Evolutionary conservation across 2,797 vertebrate species (phyloP).

Genomic region (Loris lydekkerianus): DNA sequence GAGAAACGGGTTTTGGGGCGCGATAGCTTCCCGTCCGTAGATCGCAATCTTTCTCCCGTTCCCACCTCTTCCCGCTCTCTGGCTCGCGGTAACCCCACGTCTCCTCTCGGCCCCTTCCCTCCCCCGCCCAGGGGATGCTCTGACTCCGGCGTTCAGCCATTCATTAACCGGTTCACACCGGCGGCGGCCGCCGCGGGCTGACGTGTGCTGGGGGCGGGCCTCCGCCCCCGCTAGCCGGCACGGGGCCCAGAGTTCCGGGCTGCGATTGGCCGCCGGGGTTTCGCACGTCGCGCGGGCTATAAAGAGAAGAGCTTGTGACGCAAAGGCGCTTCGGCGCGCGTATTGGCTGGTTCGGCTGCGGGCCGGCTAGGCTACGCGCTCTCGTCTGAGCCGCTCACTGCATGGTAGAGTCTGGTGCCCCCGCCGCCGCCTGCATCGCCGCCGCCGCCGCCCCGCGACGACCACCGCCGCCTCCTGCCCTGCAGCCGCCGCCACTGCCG

Average conservation of each 20-base stretch:
- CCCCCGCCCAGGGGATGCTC: background rate
- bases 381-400: constrained; percentile 70
- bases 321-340: constrained; percentile 56
- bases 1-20: background rate
- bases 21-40: fast-evolving
- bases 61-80: fast-evolving
- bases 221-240: constrained; percentile 47
- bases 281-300: constrained; percentile 54
- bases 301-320: constrained; percentile 80
- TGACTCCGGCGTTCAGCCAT: constrained; percentile 45
- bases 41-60: background rate
- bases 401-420: constrained; percentile 78
- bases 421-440: constrained; percentile 82
- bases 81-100: fast-evolving
- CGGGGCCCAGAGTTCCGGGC: background rate
- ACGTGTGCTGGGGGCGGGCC: constrained; percentile 63
- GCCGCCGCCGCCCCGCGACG: constrained; percentile 84
- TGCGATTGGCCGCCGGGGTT: constrained; percentile 86
- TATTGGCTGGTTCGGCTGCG: constrained; percentile 78
- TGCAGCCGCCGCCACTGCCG: constrained; percentile 84
- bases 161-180: constrained; percentile 85
- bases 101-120: background rate
- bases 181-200: constrained; percentile 72
- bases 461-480: constrained; percentile 85
- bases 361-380: constrained; percentile 73